Evolutionary conservation across 2,888 invertebrate genomes (phyloP), one percentile per base, ranked within the genome.

Genomic region (Eilema griseolum): DNA sequence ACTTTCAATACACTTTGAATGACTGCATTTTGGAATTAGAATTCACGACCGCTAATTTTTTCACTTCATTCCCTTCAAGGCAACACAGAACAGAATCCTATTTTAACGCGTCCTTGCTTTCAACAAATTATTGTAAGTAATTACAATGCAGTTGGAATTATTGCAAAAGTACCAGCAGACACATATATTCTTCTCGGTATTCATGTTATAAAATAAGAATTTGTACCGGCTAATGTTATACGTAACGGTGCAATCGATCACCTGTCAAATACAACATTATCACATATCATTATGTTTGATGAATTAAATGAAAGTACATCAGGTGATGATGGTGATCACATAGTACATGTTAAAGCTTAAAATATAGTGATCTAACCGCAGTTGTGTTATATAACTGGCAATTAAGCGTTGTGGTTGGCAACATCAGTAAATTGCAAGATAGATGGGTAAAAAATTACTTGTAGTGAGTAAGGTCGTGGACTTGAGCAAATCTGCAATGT

Each of bases 371-470:
- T 88, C 86, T 86, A 88, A 91, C 88, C 86, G 77, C 86, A 82
- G 73, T 72, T 31, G 76, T 82, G 83, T 92, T 92, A 90, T 86
- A 88, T 89, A 92, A 93, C 86, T 81, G 75, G 82, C 84, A 89
- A 93, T 92, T 90, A 90, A 82, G 79, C 77, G 82, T 82, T 89
- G 88, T 85, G 86, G 87, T 86, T 83, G 77, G 81, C 75, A 85
- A 84, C 83, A 86, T 84, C 79, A 76, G 83, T 76, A 82, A 85
- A 88, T 89, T 90, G 83, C 85, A 76, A 86, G 85, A 88, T 84
- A 77, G 78, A 83, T 84, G 79, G 78, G 73, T 75, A 75, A 87
- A 81, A 86, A 85, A 84, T 72, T 74, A 73, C 64, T 76, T 67
- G 33, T 65, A 69, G 66, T 68, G 46, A 41, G 71, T 75, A 72